Evolutionary conservation across 2,797 vertebrate genomes (phyloP), one percentile per base, ranked within the genome.

Genomic region (Gallinago stenura): DNA sequence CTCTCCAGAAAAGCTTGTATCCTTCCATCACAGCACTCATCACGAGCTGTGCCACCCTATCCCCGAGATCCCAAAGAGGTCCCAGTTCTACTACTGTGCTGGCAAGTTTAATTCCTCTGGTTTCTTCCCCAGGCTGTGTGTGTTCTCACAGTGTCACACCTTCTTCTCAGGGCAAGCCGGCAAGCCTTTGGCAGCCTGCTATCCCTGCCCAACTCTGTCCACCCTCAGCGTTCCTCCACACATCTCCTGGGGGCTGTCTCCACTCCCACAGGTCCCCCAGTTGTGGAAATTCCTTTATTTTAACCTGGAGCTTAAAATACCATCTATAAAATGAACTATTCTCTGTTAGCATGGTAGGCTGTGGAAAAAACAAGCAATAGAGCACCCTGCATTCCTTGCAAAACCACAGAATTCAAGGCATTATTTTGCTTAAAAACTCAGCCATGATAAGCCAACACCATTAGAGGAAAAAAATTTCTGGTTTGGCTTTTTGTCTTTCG

Each of bases 101-200:
- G 33, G 3, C 25, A 21, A 0, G 0, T 18, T 43, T 1, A 33
- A 31, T 16, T 72, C 21, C 65, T 87, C 35, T 1, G 0, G 18
- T 56, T 82, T 56, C 58, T 11, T 33, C 31, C 62, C 41, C 0
- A 0, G 15, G n/a, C 10, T 58, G 12, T n/a, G 3, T 31, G 56
- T 28, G 31, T 22, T 48, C 70, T 48, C 8, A 15, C 4, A 56
- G 17, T 2, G 9, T 22, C 77, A 54, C 2, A 1, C 1, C 24
- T 33, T 15, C 8, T 61, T 57, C 37, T 7, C 35, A n/a, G 9
- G 12, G 65, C 30, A 75, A 45, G 24, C 0, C 0, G 72, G 22
- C 0, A 0, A 86, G 60, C 46, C 35, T 57, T 18, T n/a, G 17
- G 68, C 58, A 33, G 43, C 56, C 46, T 39, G 20, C 4, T 56